A percentile compares a stretch with the other conserved stretches of the same genome.
Conservation (phyloP, 2,888 invertebrate genomes). For the Nomada hirtipes region DNA sequence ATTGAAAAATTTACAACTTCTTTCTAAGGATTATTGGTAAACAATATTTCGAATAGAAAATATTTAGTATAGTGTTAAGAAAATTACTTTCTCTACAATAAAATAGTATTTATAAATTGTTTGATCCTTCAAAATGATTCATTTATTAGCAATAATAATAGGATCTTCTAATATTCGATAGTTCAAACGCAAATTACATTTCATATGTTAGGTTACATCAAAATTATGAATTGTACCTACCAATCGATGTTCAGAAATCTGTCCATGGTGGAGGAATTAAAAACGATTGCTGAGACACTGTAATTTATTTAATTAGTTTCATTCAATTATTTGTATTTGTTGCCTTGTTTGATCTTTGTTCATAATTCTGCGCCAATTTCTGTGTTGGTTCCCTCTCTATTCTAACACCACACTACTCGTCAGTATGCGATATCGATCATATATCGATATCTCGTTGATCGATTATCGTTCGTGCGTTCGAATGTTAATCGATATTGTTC, state of each 20-base stretch:
- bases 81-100: not conserved
- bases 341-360: too few species aligned
- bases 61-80: not conserved
- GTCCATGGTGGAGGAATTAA: conserved; percentile 70
- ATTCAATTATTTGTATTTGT: not conserved
- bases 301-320: conserved; percentile 1
- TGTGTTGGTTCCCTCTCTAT: too few species aligned
- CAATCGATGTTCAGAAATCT: conserved; percentile 75
- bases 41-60: not conserved
- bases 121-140: not conserved
- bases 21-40: not conserved
- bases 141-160: not conserved
- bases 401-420: too few species aligned
- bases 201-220: not conserved
- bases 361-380: too few species aligned
- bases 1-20: not conserved
- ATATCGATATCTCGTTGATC: too few species aligned
- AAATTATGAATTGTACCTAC: conserved; percentile 62
- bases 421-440: too few species aligned
- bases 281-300: not conserved
- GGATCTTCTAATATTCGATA: not conserved
- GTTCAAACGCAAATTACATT: not conserved
- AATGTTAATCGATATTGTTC: too few species aligned
- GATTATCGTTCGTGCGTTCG: too few species aligned
- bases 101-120: too few species aligned